Conservation (phyloP, 2,888 invertebrate species). For the Subacronicta megacephala region DNA sequence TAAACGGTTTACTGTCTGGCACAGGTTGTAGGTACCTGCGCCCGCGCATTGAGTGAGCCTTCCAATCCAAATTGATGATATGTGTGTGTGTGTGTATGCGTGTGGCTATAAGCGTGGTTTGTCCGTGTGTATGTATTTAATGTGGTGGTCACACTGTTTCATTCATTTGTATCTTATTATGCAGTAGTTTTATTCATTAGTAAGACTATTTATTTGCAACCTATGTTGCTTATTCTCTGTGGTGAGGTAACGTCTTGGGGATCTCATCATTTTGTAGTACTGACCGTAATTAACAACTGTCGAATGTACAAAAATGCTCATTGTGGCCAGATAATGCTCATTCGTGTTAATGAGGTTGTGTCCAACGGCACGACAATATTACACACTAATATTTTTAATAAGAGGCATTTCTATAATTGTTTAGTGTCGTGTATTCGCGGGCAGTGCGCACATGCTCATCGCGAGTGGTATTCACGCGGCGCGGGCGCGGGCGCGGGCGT, state of each 20-base stretch:
- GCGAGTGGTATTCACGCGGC: conserved; percentile 45
- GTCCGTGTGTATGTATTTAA: conserved; percentile 15
- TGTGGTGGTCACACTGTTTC: conserved; percentile 18
- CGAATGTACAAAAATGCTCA: background rate
- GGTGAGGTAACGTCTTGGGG: background rate
- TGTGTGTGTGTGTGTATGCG: conserved; percentile 13
- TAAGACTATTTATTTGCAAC: too few species aligned
- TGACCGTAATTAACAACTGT: background rate
- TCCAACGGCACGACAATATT: background rate
- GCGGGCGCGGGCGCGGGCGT: conserved; percentile 25
- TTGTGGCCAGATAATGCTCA: too few species aligned
- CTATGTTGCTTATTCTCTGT: conserved; percentile 4
- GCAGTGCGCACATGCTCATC: conserved; percentile 22
- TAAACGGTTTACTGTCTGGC: conserved; percentile 23
- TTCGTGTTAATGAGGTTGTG: background rate
- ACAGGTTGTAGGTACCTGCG: conserved; percentile 38
- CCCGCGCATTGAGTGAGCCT: too few species aligned
- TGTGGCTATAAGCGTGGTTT: background rate
- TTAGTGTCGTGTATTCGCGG: conserved; percentile 1
- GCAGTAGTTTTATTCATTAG: too few species aligned
- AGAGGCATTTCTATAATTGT: background rate
- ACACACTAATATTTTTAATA: too few species aligned
- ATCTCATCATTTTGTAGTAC: conserved; percentile 6
- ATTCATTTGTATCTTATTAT: conserved; percentile 28
- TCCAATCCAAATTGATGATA: conserved; percentile 34